These are phyloP conservation scores for Ahaetulla prasina DNA, from an alignment of 2,113 vertebrate genomes.

Conservation along the genomic window DNA sequence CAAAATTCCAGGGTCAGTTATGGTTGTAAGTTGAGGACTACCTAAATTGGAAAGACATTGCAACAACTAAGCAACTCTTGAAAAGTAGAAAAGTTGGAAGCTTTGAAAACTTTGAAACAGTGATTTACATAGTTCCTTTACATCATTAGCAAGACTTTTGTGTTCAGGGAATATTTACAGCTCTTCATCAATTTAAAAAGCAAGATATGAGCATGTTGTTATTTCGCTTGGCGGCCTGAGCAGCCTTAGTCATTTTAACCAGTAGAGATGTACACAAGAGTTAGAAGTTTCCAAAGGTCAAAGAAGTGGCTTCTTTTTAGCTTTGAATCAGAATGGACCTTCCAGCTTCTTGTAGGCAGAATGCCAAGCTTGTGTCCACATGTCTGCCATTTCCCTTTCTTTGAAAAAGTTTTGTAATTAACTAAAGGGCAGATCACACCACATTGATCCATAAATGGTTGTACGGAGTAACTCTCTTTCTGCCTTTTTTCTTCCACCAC, in stretches of 20 bases:
- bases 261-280: slow-evolving; percentile 39
- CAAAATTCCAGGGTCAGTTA: not conserved
- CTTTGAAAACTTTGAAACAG: not conserved
- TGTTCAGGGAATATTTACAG: slow-evolving; percentile 43
- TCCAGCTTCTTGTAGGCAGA: slow-evolving; percentile 54
- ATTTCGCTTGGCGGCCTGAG: slow-evolving; percentile 41
- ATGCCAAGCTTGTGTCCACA: slow-evolving; percentile 52
- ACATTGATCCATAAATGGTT: slow-evolving; percentile 6
- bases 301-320: slow-evolving; percentile 63
- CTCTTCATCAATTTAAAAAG: slow-evolving; percentile 34
- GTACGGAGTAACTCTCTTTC: slow-evolving; percentile 25
- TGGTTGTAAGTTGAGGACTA: not conserved
- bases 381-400: slow-evolving; percentile 41
- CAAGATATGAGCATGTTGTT: slow-evolving; percentile 34
- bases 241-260: slow-evolving; percentile 58
- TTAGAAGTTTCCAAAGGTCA: slow-evolving; percentile 66
- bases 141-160: slow-evolving; percentile 37
- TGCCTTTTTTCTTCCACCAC: slow-evolving; percentile 44
- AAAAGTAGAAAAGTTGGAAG: not conserved
- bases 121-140: not conserved
- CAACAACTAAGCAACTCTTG: not conserved
- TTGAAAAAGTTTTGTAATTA: slow-evolving; percentile 58
- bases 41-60: not conserved
- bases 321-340: slow-evolving; percentile 65
- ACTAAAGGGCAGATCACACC: slow-evolving; percentile 46